Evolutionary conservation across 2,888 invertebrate species (phyloP).

Genomic region (Cerastis leucographa): DNA sequence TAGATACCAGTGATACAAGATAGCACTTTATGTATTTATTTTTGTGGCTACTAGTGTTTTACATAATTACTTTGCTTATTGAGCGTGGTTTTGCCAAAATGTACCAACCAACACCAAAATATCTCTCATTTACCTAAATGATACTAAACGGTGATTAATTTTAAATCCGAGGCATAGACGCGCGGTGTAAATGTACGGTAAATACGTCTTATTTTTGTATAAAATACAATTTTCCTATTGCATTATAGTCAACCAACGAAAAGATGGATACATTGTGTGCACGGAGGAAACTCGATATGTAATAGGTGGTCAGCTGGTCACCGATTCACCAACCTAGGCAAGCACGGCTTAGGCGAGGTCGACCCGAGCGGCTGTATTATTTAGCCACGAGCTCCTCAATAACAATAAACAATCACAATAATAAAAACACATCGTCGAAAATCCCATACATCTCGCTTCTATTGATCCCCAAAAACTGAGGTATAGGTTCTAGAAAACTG

Average conservation of each 20-base stretch:
- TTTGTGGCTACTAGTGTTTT: constrained; percentile 36
- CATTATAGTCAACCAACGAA: too few species aligned
- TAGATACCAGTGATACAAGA: constrained; percentile 68
- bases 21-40: constrained; percentile 51
- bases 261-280: too few species aligned
- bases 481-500: neutral
- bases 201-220: too few species aligned
- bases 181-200: too few species aligned
- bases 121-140: neutral
- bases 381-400: too few species aligned
- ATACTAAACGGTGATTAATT: neutral
- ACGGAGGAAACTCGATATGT: too few species aligned
- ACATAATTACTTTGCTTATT: neutral
- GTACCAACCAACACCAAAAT: neutral
- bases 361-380: too few species aligned
- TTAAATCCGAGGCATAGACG: neutral
- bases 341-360: too few species aligned
- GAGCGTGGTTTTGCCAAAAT: neutral
- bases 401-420: neutral
- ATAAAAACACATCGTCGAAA: neutral
- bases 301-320: too few species aligned
- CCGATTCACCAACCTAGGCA: too few species aligned
- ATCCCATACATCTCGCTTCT: neutral
- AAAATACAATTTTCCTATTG: too few species aligned
- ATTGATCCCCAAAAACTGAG: neutral